phyloP scores from a whole-genome alignment of 2,888 invertebrate species.

The Phorcus lineatus region DNA sequence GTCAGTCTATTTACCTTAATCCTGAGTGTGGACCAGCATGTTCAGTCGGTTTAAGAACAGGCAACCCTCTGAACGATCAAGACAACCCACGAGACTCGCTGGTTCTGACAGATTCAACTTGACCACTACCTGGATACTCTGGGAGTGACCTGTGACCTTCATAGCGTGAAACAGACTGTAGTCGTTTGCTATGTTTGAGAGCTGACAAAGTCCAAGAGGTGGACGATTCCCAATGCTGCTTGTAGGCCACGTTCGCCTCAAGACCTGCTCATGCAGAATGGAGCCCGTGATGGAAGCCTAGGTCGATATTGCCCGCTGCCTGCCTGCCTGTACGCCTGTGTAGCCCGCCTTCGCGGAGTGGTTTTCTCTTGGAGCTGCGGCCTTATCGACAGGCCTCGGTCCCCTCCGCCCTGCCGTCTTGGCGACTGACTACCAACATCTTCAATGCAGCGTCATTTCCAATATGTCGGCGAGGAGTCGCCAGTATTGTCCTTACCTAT shows the following conservation, averaged over 20 bases:
- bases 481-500: background rate
- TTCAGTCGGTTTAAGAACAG: no score
- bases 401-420: background rate
- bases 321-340: background rate
- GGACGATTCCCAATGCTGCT: background rate
- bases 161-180: no score
- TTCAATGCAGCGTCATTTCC: slow-evolving; percentile 6
- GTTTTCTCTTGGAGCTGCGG: slow-evolving; percentile 7
- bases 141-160: no score
- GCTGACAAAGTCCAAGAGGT: background rate
- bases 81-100: no score
- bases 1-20: no score
- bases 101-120: no score
- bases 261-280: background rate
- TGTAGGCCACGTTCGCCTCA: slow-evolving; percentile 10
- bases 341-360: background rate
- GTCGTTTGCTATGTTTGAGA: no score
- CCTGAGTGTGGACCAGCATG: no score
- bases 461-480: slow-evolving; percentile 19
- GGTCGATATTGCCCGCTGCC: background rate
- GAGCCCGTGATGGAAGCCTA: background rate
- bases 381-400: slow-evolving; percentile 14
- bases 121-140: no score
- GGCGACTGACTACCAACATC: background rate
- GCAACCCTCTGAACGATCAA: no score